These are phyloP conservation scores for Ceyx melanurus DNA, from an alignment of 2,113 vertebrate genomes.

Conservation along the genomic window DNA sequence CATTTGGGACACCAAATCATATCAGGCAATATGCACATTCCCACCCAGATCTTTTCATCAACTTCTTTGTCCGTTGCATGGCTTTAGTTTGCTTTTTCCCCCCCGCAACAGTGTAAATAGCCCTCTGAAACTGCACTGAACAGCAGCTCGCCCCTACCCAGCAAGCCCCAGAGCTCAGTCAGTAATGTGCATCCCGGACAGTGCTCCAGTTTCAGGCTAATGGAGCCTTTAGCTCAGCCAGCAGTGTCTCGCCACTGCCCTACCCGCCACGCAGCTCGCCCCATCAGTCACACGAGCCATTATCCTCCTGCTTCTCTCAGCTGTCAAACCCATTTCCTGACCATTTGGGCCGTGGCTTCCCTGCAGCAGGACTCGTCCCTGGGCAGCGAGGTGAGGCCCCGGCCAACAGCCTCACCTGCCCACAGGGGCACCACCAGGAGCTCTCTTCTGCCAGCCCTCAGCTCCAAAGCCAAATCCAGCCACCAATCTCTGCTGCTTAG, in stretches of 20 bases:
- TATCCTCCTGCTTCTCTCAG: neutral
- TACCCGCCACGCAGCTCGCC: neutral
- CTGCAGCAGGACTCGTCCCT: rapidly evolving
- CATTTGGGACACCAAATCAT: constrained; percentile 48
- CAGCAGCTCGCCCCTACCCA: neutral
- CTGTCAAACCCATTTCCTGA: neutral
- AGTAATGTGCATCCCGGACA: neutral
- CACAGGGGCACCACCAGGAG: neutral
- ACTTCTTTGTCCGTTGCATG: neutral
- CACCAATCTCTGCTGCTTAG: neutral
- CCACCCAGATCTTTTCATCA: neutral
- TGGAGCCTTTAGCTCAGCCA: neutral
- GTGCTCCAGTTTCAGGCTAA: neutral
- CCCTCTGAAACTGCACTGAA: neutral
- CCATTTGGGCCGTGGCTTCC: neutral
- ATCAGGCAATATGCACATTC: neutral
- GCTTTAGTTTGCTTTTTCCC: neutral
- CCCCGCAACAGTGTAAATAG: neutral
- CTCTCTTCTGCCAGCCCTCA: neutral
- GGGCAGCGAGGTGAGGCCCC: neutral
- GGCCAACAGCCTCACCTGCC: neutral
- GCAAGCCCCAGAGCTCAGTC: neutral
- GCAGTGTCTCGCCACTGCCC: rapidly evolving
- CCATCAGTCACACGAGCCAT: neutral
- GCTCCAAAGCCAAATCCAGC: neutral